phyloP scores from a whole-genome alignment of 92 coral and sea anemone genomes.

The Ricordea florida region DNA sequence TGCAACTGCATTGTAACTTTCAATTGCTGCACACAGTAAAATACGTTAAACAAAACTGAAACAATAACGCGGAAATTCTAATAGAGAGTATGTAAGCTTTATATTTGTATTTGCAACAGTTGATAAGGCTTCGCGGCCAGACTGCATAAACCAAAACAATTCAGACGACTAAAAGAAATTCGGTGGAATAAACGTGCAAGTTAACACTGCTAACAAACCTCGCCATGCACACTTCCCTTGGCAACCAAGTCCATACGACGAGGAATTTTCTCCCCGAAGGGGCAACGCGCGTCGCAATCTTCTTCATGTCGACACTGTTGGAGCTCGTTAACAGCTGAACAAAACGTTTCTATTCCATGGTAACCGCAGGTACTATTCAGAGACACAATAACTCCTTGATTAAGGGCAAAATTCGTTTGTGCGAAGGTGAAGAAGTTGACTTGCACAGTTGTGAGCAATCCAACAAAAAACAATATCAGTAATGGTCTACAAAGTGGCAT shows the following conservation, averaged over 20 bases:
- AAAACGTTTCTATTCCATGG: constrained; percentile 6
- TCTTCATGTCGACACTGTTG: background rate
- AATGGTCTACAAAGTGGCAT: background rate
- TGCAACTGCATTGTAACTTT: too few species aligned
- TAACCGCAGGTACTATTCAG: constrained; percentile 22
- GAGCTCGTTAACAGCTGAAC: background rate
- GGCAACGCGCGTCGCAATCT: background rate
- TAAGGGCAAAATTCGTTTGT: constrained; percentile 30
- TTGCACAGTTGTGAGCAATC: background rate
- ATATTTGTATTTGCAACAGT: too few species aligned
- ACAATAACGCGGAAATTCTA: too few species aligned
- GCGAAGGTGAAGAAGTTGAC: background rate
- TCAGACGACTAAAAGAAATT: too few species aligned
- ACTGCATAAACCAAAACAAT: too few species aligned
- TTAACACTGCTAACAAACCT: background rate
- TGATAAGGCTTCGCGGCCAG: too few species aligned
- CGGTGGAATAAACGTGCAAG: too few species aligned
- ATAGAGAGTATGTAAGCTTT: too few species aligned
- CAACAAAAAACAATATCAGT: background rate
- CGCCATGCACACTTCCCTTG: constrained; percentile 13
- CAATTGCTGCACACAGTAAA: too few species aligned
- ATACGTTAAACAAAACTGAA: too few species aligned
- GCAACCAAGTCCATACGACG: constrained; percentile 21
- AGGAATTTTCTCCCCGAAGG: background rate
- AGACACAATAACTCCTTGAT: background rate